phyloP scores from a whole-genome alignment of 2,797 vertebrate genomes.

The Lagorchestes hirsutus region DNA sequence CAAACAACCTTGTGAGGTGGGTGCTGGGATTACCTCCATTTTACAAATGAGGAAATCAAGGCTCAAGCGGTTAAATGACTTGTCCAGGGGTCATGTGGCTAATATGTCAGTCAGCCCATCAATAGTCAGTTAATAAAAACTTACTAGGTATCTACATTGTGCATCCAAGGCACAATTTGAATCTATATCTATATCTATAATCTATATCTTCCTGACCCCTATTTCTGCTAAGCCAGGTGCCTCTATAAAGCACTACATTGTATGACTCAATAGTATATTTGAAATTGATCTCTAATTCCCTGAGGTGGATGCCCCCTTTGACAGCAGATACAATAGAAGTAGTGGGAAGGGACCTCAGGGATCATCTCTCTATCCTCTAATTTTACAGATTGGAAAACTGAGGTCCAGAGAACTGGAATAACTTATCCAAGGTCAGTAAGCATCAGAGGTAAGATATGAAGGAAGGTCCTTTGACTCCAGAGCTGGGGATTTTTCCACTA shows the following conservation, averaged over 20 bases:
- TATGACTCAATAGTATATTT: not conserved
- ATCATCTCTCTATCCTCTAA: not conserved
- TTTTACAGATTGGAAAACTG: not conserved
- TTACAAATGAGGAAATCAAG: not conserved
- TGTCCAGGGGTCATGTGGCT: not conserved
- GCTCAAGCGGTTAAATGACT: not conserved
- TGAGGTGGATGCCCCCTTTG: not conserved
- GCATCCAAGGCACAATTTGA: not conserved
- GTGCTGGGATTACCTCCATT: not conserved
- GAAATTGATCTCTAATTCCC: not conserved
- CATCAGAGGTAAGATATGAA: not conserved
- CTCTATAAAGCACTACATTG: not conserved
- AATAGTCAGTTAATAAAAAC: no score
- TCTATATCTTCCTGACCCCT: not conserved
- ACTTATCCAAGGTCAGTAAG: not conserved
- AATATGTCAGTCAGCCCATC: not conserved
- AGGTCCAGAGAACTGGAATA: not conserved
- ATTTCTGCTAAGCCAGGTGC: not conserved
- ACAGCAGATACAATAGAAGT: not conserved
- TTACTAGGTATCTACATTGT: no score
- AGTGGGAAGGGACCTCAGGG: not conserved
- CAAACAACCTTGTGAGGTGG: not conserved
- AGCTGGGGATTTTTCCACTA: not conserved
- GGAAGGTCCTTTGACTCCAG: not conserved
- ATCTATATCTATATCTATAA: not conserved